Base-by-base conservation (phyloP, 2,888 invertebrate species). In the Hyposoter dolosus region DNA sequence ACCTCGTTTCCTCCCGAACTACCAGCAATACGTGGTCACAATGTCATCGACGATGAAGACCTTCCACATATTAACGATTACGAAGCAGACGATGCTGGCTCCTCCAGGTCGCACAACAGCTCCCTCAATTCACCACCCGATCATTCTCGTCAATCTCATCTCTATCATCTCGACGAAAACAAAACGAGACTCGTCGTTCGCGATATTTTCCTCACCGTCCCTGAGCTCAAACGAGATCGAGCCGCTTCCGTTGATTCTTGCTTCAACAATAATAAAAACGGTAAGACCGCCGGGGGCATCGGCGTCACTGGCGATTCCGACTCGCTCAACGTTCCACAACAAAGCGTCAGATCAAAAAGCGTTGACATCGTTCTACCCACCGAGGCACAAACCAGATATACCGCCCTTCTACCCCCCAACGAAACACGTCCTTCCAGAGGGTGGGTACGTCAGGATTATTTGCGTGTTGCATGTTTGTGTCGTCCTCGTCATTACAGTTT, bases 181-280 rank as follows among this genome's bases (percentile, higher is more conserved):
- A 90, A 90, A 35, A 84, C 86, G 32, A 90, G 89, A 53, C 90
- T 94, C 84, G 93, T 95, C 71, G 97, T 97, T 9, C 95, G 96
- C 85, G 97, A 97, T 90, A 96, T 97, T 88, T 97, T 97, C 92
- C 94, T 97, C 66, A 96, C 97, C 83, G 98, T 98, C 85, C 98
- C 98, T 60, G 97, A 98, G 91, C 94, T 98, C 88, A 97, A 97
- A 93, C 96, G 98, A 40, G 98, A 98, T 92, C 96, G 98, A 23
- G 98, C 98, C 23, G 98, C 98, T 47, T 98, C 98, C 0, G 98
- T 98, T 1, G 98, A 98, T 93, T 98, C 98, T 23, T 97, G 97
- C 92, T 98, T 98, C 94, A 97, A 97, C 94, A 96, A 97, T 76
- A 95, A 96, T 35, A 96, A 97, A 71, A 93, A 91, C 75, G 86